Evolutionary conservation across 2,113 vertebrate species (phyloP).

Genomic region (Anser cygnoides): DNA sequence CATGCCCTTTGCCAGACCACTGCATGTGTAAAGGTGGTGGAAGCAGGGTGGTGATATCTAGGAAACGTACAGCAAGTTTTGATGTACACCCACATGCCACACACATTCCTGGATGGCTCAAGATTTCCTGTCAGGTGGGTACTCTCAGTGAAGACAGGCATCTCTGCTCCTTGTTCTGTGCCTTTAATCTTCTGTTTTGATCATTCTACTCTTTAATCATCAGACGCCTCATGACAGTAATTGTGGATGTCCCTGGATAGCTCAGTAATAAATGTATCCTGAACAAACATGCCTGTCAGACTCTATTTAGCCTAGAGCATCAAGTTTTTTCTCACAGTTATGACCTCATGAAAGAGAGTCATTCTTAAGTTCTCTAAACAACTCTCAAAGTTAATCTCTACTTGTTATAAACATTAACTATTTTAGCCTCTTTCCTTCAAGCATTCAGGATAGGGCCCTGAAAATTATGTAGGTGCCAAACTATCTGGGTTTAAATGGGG

Average conservation of each 20-base stretch:
- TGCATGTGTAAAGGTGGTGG: accelerated
- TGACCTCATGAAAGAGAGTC: conserved; percentile 51
- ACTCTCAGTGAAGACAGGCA: neutral
- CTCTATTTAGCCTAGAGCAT: conserved; percentile 46
- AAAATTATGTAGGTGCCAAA: neutral
- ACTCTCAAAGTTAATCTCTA: conserved; percentile 29
- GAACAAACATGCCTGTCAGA: conserved; percentile 62
- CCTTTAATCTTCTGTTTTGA: conserved; percentile 38
- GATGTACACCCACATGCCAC: accelerated
- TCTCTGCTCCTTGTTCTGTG: neutral
- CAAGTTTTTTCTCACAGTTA: too few relatives aligned
- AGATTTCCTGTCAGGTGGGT: neutral
- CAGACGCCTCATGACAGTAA: conserved; percentile 18
- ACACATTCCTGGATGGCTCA: neutral
- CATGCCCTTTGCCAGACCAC: neutral
- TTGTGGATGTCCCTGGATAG: conserved; percentile 46
- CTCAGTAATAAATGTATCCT: conserved; percentile 59
- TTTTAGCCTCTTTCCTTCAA: neutral
- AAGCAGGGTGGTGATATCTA: neutral
- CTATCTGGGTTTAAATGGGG: neutral
- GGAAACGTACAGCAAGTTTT: neutral
- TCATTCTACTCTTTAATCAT: conserved; percentile 63
- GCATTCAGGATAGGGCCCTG: neutral
- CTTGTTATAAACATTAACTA: neutral
- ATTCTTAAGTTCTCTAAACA: conserved; percentile 49